Evolutionary conservation across 2,113 vertebrate species (phyloP), one percentile per base, ranked within the genome.

Genomic region (Dicentrarchus labrax): DNA sequence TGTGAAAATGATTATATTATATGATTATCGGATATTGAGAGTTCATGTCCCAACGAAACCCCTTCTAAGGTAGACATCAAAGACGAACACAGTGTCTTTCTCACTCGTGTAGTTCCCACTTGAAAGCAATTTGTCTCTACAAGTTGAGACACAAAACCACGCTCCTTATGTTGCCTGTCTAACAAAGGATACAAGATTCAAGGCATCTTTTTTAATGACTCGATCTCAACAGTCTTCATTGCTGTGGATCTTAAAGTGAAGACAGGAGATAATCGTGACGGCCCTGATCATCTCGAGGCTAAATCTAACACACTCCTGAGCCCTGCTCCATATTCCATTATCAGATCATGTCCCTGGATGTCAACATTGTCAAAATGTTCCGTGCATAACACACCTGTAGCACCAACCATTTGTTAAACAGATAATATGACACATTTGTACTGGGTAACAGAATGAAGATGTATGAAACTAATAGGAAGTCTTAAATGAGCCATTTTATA

Each of bases 221-320:
- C 41, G 24, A 15, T 78, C 30, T 51, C 69, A 12, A 13, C 15
- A 22, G 17, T 30, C 73, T 41, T 59, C 53, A 39, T 43, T 36
- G 6, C 36, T 19, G 22, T 56, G 73, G 51, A 45, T 84, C 30
- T 57, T 39, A 30, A 62, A 76, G 51, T 41, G 61, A 83, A 77
- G 70, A 77, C 67, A 7, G 72, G 47, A 71, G 64, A 67, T 54
- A 54, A 75, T 72, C 47, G 51, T 13, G 43, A 70, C 4, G 30
- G 13, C 48, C 47, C 5, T 22, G 50, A 66, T 45, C 48, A 21
- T 83, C 59, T 84, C 62, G 30, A 15, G 50, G 68, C 89, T 93
- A 93, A 91, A 91, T 89, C 56, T 60, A 89, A 86, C 83, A 47
- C 83, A 82, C 91, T 88, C 92, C 77, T 30, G 92, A 93, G 92